Percentiles rank a stretch among this genome's conserved stretches.
Evolutionary conservation across 2,888 invertebrate species (phyloP).

Genomic region (Acleris cristana): DNA sequence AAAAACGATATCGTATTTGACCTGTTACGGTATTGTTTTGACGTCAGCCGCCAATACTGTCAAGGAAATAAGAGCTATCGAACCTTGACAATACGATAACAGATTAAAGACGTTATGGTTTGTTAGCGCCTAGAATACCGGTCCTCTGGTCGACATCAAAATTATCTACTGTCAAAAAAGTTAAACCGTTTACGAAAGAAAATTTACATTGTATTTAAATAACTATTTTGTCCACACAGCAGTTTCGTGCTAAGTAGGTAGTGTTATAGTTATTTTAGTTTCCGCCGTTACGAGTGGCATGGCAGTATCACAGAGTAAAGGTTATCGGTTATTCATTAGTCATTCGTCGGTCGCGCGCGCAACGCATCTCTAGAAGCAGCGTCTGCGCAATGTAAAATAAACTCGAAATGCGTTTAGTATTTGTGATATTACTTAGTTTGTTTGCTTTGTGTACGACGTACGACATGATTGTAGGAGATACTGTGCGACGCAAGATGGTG

Average conservation of each 20-base stretch:
- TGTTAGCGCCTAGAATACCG: no score
- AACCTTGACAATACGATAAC: no score
- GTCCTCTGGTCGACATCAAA: neutral
- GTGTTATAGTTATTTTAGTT: constrained; percentile 17
- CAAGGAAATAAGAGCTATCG: no score
- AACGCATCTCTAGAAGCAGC: constrained; percentile 43
- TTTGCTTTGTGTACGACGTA: constrained; percentile 58
- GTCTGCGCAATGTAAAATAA: constrained; percentile 45
- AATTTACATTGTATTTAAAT: neutral
- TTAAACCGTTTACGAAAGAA: neutral
- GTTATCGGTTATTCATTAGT: constrained; percentile 59
- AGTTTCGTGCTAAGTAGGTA: constrained; percentile 17
- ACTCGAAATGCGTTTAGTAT: constrained; percentile 65
- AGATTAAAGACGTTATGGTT: no score
- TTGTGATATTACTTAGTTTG: constrained; percentile 47
- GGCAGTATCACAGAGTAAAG: constrained; percentile 49
- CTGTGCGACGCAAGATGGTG: constrained; percentile 78
- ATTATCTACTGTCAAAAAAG: neutral
- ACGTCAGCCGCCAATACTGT: no score
- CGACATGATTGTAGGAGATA: constrained; percentile 78
- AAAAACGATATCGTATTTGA: no score
- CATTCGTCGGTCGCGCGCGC: constrained; percentile 47
- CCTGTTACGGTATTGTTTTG: no score
- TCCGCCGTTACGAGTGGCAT: constrained; percentile 22
- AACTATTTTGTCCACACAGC: neutral